Evolutionary conservation across 2,113 vertebrate species (phyloP).

Genomic region (Ursus arctos): DNA sequence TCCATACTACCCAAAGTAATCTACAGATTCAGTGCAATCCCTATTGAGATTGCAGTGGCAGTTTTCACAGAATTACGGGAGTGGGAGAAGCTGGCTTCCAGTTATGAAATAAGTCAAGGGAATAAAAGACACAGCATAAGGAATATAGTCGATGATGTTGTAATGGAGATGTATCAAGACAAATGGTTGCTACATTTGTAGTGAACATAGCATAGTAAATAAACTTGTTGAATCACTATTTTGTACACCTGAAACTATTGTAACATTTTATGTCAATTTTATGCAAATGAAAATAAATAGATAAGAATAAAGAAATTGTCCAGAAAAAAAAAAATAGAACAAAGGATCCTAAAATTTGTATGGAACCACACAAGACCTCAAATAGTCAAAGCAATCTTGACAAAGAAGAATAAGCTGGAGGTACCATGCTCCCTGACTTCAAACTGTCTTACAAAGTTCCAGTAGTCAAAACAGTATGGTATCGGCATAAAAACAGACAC

Average conservation of each 20-base stretch:
- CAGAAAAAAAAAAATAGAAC: not conserved
- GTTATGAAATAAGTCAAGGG: not conserved
- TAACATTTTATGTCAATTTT: not conserved
- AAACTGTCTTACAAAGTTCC: not conserved
- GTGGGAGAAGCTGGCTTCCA: not conserved
- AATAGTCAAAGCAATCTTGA: not conserved
- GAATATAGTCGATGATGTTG: not conserved
- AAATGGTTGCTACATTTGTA: not conserved
- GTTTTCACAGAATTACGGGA: not conserved
- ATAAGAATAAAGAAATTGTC: not conserved
- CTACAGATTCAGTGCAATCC: not conserved
- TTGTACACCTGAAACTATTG: not conserved
- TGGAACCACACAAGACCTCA: not conserved
- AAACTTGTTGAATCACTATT: not conserved
- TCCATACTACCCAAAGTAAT: not conserved
- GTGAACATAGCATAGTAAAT: not conserved
- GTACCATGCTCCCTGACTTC: not conserved
- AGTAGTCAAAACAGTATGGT: not conserved
- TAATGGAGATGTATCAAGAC: not conserved
- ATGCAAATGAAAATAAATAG: not conserved
- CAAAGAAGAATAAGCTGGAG: not conserved
- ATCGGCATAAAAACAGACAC: not conserved
- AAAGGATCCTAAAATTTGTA: not conserved
- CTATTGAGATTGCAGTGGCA: not conserved
- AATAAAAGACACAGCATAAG: not conserved